phyloP scores from a whole-genome alignment of 2,113 vertebrate genomes.

The Pipra filicauda region DNA sequence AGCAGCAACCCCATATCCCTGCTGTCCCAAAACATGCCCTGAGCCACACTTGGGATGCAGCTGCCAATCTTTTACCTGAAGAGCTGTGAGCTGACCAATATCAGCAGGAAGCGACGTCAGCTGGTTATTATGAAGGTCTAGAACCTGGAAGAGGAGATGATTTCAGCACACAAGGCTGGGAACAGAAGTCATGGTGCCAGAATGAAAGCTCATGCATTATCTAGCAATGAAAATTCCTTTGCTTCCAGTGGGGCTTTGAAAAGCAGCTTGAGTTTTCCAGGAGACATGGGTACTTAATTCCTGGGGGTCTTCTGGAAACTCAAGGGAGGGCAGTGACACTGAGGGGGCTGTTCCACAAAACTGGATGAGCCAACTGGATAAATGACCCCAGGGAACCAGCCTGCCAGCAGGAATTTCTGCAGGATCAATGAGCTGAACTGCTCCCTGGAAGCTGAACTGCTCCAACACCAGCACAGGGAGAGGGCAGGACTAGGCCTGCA shows the following conservation, averaged over 20 bases:
- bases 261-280: background rate
- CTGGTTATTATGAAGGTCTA: conserved; percentile 92
- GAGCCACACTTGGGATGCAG: background rate
- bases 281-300: background rate
- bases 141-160: conserved; percentile 74
- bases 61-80: conserved; percentile 74
- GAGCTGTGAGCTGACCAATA: conserved; percentile 81
- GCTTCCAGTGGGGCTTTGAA: background rate
- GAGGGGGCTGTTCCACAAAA: background rate
- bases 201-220: background rate
- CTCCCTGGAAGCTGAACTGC: background rate
- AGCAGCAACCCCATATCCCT: background rate
- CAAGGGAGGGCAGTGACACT: background rate
- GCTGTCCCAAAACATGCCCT: background rate
- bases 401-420: background rate
- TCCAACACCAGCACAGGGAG: background rate
- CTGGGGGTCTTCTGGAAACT: background rate
- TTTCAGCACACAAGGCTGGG: background rate
- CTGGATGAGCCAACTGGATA: background rate
- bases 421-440: background rate
- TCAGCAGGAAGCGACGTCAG: conserved; percentile 85
- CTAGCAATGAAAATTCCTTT: background rate
- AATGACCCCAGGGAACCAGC: background rate
- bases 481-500: background rate
- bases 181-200: background rate